Evolutionary conservation across 2,113 vertebrate species (phyloP), one percentile per base, ranked within the genome.

Genomic region (Nicator chloris): DNA sequence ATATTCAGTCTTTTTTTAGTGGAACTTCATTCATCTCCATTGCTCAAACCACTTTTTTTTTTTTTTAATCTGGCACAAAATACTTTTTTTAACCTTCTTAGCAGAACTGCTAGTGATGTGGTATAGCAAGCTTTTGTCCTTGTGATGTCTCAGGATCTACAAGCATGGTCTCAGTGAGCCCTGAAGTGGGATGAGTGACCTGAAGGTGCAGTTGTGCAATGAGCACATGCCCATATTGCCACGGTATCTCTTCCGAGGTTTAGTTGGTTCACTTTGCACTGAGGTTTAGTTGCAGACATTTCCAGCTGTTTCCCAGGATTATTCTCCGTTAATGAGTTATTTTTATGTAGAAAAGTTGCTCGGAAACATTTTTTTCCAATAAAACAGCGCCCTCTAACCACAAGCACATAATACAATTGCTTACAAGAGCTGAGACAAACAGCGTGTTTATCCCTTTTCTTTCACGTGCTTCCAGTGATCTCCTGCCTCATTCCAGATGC

Each of bases 301-400:
- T 93, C 60, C 61, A 87, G 30, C 31, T 75, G 63, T 20, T 83
- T 95, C 47, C 27, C 24, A 65, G 54, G 7, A 9, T 86, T 70
- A 56, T 40, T 30, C 10, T 82, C 28, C 5, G 18, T 84, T 82
- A 92, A 84, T 54, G 51, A 83, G 21, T 28, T 72, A 39, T 81
- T 91, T 93, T 71, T 59, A 47, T 30, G 15, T 13, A 59, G 60
- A 88, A 92, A 86, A 88, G 31, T 78, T 54, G 28, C 57, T 88
- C 0, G 0, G 68, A 73, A 82, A 56, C 14, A 39, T 78, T 92
- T 92, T 92, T 88, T 83, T 50, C 70, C 6, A 4, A 60, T 79
- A 31, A 82, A 91, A 44, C 28, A 69, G 3, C 64, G 90, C 54
- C 8, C 24, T 40, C 28, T 91, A 64, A 86, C 56, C 78, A 40